phyloP scores from a whole-genome alignment of 2,888 invertebrate species.

The Ethmia dodecea region DNA sequence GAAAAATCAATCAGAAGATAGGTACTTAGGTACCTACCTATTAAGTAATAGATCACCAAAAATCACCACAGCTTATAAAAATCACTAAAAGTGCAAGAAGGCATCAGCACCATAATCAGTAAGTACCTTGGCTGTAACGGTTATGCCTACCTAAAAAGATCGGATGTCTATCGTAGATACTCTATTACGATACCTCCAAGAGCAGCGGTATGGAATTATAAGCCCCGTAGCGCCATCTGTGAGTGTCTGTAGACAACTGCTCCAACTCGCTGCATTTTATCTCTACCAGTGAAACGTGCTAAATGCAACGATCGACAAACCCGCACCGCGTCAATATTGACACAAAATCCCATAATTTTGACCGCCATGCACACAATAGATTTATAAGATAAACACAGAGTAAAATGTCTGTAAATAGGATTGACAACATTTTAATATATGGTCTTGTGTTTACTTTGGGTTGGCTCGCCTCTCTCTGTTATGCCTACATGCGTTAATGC shows the following conservation, averaged over 20 bases:
- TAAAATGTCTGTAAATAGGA: conserved; percentile 76
- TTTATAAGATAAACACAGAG: conserved; percentile 75
- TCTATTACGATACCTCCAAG: too few species aligned
- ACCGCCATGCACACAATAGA: conserved; percentile 74
- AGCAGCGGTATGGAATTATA: too few species aligned
- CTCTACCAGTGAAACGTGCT: conserved; percentile 64
- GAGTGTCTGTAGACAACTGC: too few species aligned
- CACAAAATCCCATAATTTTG: conserved; percentile 73
- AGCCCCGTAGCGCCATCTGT: conserved; percentile 51
- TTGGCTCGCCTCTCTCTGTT: conserved; percentile 64
- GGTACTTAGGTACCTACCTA: too few species aligned
- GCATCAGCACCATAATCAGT: too few species aligned
- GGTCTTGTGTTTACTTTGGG: conserved; percentile 67
- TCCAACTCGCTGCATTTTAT: conserved; percentile 35
- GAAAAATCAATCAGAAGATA: too few species aligned
- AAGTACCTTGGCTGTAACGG: too few species aligned
- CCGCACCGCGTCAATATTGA: conserved; percentile 68
- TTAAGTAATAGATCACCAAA: too few species aligned
- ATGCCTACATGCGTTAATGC: conserved; percentile 76
- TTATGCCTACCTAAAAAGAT: too few species aligned
- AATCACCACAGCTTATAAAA: too few species aligned
- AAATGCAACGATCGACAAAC: conserved; percentile 68
- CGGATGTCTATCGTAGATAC: too few species aligned
- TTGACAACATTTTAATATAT: conserved; percentile 77
- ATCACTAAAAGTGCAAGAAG: too few species aligned